These are phyloP conservation scores for Danio tinwini DNA, from an alignment of 2,797 vertebrate genomes.

Conservation along the genomic window DNA sequence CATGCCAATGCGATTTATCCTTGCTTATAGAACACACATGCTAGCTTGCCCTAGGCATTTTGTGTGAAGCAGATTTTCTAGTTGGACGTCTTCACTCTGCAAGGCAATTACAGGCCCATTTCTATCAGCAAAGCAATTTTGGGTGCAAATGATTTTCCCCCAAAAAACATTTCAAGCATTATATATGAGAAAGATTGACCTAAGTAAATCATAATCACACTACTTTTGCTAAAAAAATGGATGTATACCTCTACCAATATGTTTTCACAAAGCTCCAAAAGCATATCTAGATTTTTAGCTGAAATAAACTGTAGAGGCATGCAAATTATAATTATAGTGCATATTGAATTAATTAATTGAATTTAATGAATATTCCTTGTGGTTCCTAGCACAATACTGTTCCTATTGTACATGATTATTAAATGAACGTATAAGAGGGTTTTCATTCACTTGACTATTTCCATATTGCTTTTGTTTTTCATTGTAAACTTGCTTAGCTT, in stretches of 20 bases:
- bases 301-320: too few relatives aligned
- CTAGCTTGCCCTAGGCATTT: constrained; percentile 40
- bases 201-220: neutral
- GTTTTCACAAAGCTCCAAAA: neutral
- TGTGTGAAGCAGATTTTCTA: constrained; percentile 52
- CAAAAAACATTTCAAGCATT: neutral
- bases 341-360: too few relatives aligned
- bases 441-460: too few relatives aligned
- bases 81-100: constrained; percentile 43
- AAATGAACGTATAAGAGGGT: too few relatives aligned
- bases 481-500: too few relatives aligned
- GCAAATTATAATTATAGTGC: too few relatives aligned
- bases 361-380: too few relatives aligned
- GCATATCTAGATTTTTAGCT: neutral
- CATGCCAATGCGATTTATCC: constrained; percentile 46
- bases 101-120: constrained; percentile 41
- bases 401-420: too few relatives aligned
- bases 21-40: constrained; percentile 18
- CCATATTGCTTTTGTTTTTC: too few relatives aligned
- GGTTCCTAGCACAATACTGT: too few relatives aligned
- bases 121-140: constrained; percentile 35
- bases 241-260: neutral
- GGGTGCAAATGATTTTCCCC: constrained; percentile 8
- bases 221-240: too few relatives aligned
- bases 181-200: neutral